Base-by-base conservation (phyloP, 1,140 invertebrate genomes). In the Drosophila setifemur region DNA sequence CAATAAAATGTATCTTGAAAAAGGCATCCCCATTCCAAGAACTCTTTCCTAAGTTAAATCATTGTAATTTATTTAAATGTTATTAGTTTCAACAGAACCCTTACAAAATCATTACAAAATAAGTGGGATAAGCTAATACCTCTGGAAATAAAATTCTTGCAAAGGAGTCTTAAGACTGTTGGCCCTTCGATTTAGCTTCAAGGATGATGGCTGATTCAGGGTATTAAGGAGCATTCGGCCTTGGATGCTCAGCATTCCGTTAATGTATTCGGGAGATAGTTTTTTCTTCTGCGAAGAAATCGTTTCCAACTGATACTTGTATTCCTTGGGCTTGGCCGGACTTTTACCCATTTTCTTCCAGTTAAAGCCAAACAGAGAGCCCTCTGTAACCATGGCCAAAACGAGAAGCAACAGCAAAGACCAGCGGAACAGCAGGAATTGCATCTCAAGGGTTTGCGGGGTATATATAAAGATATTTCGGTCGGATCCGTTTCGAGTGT, bases 191-290 rank as follows among this genome's bases (percentile, higher is more conserved):
- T 52, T 44, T 6, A 61, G 14, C 19, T 61, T 52, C 40, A 61
- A 9, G 3, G 57, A 31, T 7, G 48, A 61, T n/a, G 48, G 48
- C n/a, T 33, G 7, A 35, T 52, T 42, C 42, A 61, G 29, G 3
- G 47, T 61, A 29, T 61, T 61, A 0, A 43, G 53, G 7, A 61
- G 19, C 39, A 61, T 61, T n/a, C 58, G 48, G 11, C 29, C 48
- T 14, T 61, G 58, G 7, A 61, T 61, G 9, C 39, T 61, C 16
- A 61, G 12, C 18, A 50, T 31, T 16, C 48, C 58, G 18, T 61
- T 61, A 23, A 61, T 61, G 11, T 61, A 61, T 33, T 61, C 28
- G 11, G 18, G n/a, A 1, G 57, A 61, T 12, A 61, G 40, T 25
- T 52, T 61, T 25, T 52, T 61, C 33, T 37, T 37, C 33, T 16